Base-by-base conservation (phyloP, 2,797 vertebrate genomes). In the Pseudochirops cupreus region DNA sequence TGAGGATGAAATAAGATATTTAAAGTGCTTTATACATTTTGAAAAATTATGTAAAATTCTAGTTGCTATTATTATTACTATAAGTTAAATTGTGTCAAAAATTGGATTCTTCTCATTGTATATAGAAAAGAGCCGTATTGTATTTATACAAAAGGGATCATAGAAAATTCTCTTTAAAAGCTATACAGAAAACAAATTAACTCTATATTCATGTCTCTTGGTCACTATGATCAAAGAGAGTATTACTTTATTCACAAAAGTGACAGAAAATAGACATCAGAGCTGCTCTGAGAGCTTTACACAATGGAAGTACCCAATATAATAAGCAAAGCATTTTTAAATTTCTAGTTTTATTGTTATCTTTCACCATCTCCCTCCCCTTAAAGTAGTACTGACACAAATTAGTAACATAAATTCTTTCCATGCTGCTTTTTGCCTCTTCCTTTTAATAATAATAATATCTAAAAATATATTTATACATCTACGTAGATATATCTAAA, bases 181-280 rank as follows among this genome's bases (percentile, higher is more conserved):
- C 28, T 67, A 46, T 52, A 31, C 50, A 28, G n/a, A 92, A 94
- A 89, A 90, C 39, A 92, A 94, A 91, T 57, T 54, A 56, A 82
- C 87, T 92, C 39, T 55, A 92, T 92, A 52, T 96, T 39, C 55
- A 57, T 92, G 56, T 94, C 12, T 93, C 50, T 95, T 92, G 55
- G 53, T 96, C 91, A 95, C 39, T 58, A 9, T 91, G 28, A 11
- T 91, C 50, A 91, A 95, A 95, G 94, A 94, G 87, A 92, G 91
- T 14, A 90, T 95, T 96, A 74, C 92, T 54, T 87, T 28, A 94
- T 93, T 58, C 93, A 91, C 31, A 46, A 95, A 93, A 58, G 5
- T 94, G 82, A 82, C 29, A 89, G 50, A 90, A 97, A 97, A 92
- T 24, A 67, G 5, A 87, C 82, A 93, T 21, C 62, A 89, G 55